Conservation (phyloP, 2,113 vertebrate genomes). For the Bubalus kerabau region DNA sequence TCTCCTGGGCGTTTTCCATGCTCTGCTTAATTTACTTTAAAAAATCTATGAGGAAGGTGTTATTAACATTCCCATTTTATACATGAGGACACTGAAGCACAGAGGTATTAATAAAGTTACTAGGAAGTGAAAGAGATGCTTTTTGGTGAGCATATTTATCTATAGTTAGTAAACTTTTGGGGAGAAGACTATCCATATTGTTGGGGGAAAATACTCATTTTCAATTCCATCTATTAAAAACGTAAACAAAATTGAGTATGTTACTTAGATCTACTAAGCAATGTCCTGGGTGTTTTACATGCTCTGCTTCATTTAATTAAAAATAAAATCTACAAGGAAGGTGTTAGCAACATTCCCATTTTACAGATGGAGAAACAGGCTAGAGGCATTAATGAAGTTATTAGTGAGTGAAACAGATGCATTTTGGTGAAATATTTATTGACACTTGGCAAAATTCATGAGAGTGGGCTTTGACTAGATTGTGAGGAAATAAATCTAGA, state of each 20-base stretch:
- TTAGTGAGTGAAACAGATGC: not conserved
- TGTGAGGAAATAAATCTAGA: not conserved
- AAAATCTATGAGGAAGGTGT: too few relatives aligned
- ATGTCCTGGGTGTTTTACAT: not conserved
- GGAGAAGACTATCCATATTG: not conserved
- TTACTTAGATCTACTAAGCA: not conserved
- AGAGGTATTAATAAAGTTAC: too few relatives aligned
- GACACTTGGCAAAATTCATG: not conserved
- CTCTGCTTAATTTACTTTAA: too few relatives aligned
- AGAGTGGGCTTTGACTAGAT: not conserved
- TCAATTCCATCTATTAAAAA: not conserved
- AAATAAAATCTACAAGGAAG: not conserved
- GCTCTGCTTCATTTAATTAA: not conserved
- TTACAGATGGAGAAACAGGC: not conserved
- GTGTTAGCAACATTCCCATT: not conserved
- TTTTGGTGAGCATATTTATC: not conserved
- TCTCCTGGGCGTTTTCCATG: too few relatives aligned
- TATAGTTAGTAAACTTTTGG: not conserved
- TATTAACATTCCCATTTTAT: too few relatives aligned
- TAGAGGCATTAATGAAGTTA: not conserved
- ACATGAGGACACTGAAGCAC: too few relatives aligned
- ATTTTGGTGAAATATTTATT: not conserved
- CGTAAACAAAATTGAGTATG: not conserved
- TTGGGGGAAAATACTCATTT: fast-evolving
- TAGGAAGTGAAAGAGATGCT: too few relatives aligned